A percentile compares a stretch with the other conserved stretches of the same genome.
phyloP scores from a whole-genome alignment of 2,797 vertebrate species.

The Malurus leucopterus region DNA sequence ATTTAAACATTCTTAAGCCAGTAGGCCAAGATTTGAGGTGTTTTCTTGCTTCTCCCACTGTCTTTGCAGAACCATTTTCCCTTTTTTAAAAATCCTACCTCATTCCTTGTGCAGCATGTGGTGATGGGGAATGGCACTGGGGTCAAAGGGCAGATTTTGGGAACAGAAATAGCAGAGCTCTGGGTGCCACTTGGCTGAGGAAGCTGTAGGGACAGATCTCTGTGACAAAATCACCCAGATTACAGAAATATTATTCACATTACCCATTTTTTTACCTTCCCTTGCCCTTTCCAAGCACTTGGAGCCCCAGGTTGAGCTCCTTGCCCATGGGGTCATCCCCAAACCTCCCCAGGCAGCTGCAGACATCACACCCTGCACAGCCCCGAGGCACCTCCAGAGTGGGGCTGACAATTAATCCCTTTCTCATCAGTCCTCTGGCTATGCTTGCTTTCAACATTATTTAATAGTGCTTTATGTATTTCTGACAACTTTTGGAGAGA shows the following conservation, averaged over 20 bases:
- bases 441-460: background rate
- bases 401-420: background rate
- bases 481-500: background rate
- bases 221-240: background rate
- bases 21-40: background rate
- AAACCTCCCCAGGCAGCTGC: background rate
- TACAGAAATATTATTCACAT: background rate
- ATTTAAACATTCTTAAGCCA: background rate
- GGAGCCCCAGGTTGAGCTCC: background rate
- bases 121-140: background rate
- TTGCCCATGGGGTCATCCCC: background rate
- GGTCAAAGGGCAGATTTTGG: background rate
- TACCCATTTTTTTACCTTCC: background rate
- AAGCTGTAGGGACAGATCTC: background rate
- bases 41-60: constrained; percentile 19
- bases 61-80: background rate
- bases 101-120: background rate
- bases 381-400: background rate
- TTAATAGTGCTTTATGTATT: background rate
- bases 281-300: background rate
- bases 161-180: background rate
- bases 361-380: background rate
- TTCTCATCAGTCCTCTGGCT: background rate
- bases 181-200: background rate
- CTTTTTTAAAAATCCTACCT: background rate